Evolutionary conservation across 2,888 invertebrate species (phyloP).

Genomic region (Oegoconia quadripuncta): DNA sequence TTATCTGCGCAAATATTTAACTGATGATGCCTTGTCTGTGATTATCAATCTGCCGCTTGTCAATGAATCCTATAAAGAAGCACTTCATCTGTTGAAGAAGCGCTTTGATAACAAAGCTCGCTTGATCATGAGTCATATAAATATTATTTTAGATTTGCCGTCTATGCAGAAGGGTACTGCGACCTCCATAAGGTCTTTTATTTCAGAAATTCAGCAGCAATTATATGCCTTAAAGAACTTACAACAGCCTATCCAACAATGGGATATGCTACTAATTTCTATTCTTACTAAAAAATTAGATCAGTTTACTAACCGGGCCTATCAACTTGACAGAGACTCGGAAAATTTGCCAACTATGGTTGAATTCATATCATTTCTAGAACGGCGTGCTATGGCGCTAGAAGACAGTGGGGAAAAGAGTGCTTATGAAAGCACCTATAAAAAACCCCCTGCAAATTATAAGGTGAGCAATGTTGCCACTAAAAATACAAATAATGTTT

Average conservation of each 20-base stretch:
- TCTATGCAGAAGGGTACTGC: slow-evolving; percentile 19
- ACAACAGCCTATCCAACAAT: slow-evolving; percentile 3
- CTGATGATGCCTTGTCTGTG: slow-evolving; percentile 4
- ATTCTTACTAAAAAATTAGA: slow-evolving; percentile 12
- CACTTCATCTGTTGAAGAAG: slow-evolving; percentile 9
- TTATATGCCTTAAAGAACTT: slow-evolving; percentile 4
- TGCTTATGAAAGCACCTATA: too few species aligned
- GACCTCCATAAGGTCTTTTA: slow-evolving; percentile 15
- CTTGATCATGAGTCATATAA: slow-evolving; percentile 9
- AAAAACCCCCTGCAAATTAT: too few species aligned
- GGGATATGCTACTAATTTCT: too few species aligned
- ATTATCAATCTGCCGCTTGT: slow-evolving; percentile 15
- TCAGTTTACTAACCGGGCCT: slow-evolving; percentile 12
- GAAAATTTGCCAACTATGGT: neutral
- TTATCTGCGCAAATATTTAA: slow-evolving; percentile 15
- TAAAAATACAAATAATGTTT: too few species aligned
- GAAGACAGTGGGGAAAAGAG: neutral
- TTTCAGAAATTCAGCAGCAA: slow-evolving; percentile 12
- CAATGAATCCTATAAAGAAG: slow-evolving; percentile 11
- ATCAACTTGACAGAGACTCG: slow-evolving; percentile 6
- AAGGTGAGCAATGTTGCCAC: too few species aligned
- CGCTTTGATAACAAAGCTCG: slow-evolving; percentile 13
- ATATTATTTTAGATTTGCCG: slow-evolving; percentile 12
- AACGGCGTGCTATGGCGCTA: neutral
- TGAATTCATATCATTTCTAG: neutral